Evolutionary conservation across 2,888 invertebrate species (phyloP).

Genomic region (Eudasyphora cyanicolor): DNA sequence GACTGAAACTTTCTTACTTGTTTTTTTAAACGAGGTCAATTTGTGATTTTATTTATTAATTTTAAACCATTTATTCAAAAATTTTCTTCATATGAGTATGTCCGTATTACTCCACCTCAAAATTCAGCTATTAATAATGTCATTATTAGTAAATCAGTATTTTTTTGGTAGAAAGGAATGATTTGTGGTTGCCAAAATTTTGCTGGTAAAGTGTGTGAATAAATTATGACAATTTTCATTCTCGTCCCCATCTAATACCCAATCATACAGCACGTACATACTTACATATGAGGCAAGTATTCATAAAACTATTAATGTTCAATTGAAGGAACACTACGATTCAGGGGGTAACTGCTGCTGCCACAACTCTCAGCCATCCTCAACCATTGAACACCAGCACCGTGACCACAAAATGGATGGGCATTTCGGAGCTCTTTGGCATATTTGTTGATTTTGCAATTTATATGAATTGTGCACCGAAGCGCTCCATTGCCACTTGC

Average conservation of each 20-base stretch:
- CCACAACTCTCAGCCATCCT: slow-evolving; percentile 39
- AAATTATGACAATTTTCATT: too few relatives aligned
- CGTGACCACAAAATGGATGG: slow-evolving; percentile 41
- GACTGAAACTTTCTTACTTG: too few relatives aligned
- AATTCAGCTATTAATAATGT: too few relatives aligned
- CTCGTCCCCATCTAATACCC: background rate
- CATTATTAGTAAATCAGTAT: too few relatives aligned
- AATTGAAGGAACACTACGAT: slow-evolving; percentile 2
- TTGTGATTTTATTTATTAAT: too few relatives aligned
- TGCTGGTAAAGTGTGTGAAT: too few relatives aligned
- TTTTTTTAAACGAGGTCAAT: too few relatives aligned
- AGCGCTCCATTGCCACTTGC: slow-evolving; percentile 25
- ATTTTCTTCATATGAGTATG: too few relatives aligned
- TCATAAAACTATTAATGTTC: slow-evolving; percentile 41
- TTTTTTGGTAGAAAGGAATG: too few relatives aligned
- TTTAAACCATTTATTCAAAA: too few relatives aligned
- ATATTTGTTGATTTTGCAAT: slow-evolving; percentile 59
- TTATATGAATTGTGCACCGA: slow-evolving; percentile 51
- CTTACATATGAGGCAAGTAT: background rate
- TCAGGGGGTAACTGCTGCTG: background rate
- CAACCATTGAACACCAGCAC: slow-evolving; percentile 28
- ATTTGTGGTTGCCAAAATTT: too few relatives aligned
- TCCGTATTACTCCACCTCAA: too few relatives aligned
- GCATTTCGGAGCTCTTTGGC: slow-evolving; percentile 45
- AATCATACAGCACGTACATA: background rate